Evolutionary conservation across 2,797 vertebrate genomes (phyloP).

Genomic region (Xenopus petersii): DNA sequence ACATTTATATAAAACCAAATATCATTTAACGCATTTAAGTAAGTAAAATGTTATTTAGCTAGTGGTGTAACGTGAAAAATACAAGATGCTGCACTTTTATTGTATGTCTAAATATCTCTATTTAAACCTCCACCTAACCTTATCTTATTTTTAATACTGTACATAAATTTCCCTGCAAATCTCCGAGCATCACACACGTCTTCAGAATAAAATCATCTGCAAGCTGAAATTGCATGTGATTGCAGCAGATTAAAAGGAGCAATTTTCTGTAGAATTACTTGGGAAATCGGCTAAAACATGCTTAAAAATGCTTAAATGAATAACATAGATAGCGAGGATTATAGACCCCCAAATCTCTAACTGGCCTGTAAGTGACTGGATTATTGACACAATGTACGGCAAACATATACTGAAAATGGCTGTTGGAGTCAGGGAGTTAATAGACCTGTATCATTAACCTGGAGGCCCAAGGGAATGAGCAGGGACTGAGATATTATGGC

Average conservation of each 20-base stretch:
- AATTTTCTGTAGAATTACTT: background rate
- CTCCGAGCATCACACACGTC: background rate
- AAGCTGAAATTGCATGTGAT: conserved; percentile 1
- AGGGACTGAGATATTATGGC: no score
- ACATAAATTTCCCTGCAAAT: background rate
- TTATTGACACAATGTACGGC: no score
- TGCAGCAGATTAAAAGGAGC: background rate
- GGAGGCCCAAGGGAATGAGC: no score
- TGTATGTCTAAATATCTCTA: background rate
- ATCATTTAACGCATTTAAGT: no score
- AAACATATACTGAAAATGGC: no score
- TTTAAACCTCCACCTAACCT: background rate
- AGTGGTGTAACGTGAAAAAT: background rate
- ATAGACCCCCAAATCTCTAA: background rate
- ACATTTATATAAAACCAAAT: no score
- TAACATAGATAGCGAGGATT: background rate
- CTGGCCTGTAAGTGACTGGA: background rate
- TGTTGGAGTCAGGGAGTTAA: no score
- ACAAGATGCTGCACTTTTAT: background rate
- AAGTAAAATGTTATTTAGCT: background rate
- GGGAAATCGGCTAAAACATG: background rate
- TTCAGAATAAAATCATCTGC: background rate
- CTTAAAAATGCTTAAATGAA: background rate
- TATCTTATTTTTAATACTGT: background rate
- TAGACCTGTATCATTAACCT: no score